Base-by-base conservation (phyloP, 2,797 vertebrate species). In the Iguana delicatissima region DNA sequence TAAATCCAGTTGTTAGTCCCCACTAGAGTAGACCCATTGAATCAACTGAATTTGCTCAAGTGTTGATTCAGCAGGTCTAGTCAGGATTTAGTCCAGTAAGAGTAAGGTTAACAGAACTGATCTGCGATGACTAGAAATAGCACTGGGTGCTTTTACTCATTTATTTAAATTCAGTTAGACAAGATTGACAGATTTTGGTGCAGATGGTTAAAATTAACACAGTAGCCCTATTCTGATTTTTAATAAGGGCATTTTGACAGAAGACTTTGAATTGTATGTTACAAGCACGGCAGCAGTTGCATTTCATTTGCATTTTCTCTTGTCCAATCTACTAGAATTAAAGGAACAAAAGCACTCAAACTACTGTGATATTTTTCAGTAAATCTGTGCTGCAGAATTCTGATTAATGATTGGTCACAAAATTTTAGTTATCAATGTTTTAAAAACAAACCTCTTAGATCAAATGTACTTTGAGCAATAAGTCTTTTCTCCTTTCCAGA, bases 141-240 rank as follows among this genome's bases (percentile, higher is more conserved):
- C 59, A 26, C 62, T 84, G 72, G 18, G 52, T 74, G 10, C 29
- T 84, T 89, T 62, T 35, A n/a, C 32, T 50, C 32, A 52, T 59
- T 84, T 74, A 93, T 81, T 94, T 93, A 80, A 91, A 87, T 94
- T 95, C 95, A 96, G 87, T 89, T 0, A 0, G 77, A 91, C 94
- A 95, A 96, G 93, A 96, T 94, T 95, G 96, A 92, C 92, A 95
- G 90, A 96, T 96, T 94, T 95, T 92, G 93, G 91, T 96, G 93
- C 96, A 96, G 96, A 96, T 96, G 95, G 96, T 94, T 96, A 94
- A 94, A 94, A 94, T 95, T 89, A 95, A 95, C 94, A 94, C 29
- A 76, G 92, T 94, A 93, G 82, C 89, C 94, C 82, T 95, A 83
- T 94, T 94, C 94, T 94, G 95, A 93, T 95, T 89, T 93, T 89